Conservation (phyloP, 2,888 invertebrate species). For the Netelia melanura region DNA sequence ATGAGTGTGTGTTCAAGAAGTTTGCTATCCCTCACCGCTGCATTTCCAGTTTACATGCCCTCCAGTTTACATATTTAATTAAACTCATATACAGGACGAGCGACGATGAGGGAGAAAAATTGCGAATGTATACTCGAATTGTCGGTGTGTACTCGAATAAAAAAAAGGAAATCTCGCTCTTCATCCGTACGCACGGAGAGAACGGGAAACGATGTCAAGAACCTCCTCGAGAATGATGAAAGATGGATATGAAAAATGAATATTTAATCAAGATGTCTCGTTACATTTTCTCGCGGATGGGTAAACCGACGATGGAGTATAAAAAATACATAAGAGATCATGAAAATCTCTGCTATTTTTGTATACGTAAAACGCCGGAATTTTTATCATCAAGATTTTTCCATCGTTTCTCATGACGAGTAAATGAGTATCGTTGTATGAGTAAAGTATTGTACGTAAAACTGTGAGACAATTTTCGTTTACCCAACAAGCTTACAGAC, state of each 20-base stretch:
- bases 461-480: no score
- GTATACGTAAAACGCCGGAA: not conserved
- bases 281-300: not conserved
- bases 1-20: not conserved
- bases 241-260: not conserved
- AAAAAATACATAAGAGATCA: not conserved
- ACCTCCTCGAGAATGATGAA: not conserved
- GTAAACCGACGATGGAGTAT: not conserved
- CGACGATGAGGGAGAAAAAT: conserved; percentile 3
- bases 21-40: conserved; percentile 14
- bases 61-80: conserved; percentile 52
- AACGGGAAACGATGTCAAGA: not conserved
- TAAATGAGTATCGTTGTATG: no score
- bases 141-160: not conserved
- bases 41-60: conserved; percentile 50
- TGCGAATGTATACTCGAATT: not conserved
- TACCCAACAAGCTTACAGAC: no score
- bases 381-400: no score
- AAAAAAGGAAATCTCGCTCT: not conserved
- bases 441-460: no score
- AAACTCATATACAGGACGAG: conserved; percentile 9
- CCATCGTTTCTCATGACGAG: no score
- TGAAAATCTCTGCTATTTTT: not conserved
- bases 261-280: not conserved
- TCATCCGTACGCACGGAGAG: not conserved